A percentile compares a stretch with the other conserved stretches of the same genome.
These are phyloP conservation scores for Aphidius ervi DNA, from an alignment of 1,140 invertebrate genomes.

Conservation along the genomic window DNA sequence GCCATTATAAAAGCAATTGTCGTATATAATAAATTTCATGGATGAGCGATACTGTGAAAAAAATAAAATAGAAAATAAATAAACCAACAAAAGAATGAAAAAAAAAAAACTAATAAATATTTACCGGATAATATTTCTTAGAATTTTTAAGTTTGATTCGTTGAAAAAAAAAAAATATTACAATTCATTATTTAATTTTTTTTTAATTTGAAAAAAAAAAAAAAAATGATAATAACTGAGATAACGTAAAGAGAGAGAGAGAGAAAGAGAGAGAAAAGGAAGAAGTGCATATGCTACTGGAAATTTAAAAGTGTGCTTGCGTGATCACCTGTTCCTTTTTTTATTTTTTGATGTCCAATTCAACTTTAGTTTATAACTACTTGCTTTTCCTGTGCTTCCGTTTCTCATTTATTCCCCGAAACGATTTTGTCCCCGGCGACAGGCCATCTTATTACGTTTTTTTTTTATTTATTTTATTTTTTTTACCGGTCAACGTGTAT, in stretches of 20 bases:
- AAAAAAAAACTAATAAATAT: neutral
- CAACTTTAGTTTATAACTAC: neutral
- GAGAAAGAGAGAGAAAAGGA: neutral
- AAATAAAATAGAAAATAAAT: neutral
- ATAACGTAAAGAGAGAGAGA: neutral
- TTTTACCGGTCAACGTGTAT: neutral
- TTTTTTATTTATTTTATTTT: slow-evolving; percentile 3
- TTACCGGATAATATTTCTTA: neutral
- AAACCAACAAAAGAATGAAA: neutral
- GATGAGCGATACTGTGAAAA: neutral
- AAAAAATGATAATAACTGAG: neutral
- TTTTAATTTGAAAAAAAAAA: neutral
- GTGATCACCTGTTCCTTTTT: slow-evolving; percentile 18
- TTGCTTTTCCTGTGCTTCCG: slow-evolving; percentile 13
- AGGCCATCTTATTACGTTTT: slow-evolving; percentile 21
- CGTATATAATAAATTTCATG: no score
- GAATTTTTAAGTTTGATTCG: neutral
- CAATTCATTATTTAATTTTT: neutral
- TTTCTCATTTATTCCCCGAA: slow-evolving; percentile 20
- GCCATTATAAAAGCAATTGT: no score
- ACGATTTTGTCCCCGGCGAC: slow-evolving; percentile 17
- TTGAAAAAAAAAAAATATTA: slow-evolving; percentile 4
- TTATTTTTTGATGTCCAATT: no score
- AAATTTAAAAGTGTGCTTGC: slow-evolving; percentile 2
- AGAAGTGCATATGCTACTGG: neutral